These are phyloP conservation scores for Oscheius onirici DNA, from an alignment of 2,888 invertebrate species.

Conservation along the genomic window DNA sequence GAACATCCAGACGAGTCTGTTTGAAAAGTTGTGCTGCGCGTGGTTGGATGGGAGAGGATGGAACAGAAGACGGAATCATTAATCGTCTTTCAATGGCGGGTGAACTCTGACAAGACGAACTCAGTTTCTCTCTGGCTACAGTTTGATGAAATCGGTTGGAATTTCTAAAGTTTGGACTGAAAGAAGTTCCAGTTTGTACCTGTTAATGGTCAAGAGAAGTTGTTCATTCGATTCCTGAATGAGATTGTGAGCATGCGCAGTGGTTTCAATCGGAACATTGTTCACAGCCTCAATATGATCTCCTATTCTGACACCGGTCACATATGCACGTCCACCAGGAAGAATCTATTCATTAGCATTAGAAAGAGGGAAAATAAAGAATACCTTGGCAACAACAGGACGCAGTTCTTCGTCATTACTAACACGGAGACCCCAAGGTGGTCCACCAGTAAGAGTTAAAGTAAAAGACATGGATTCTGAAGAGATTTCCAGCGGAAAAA, in stretches of 20 bases:
- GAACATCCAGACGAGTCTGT: slow-evolving; percentile 30
- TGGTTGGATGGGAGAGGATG: slow-evolving; percentile 25
- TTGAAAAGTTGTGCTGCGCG: slow-evolving; percentile 23
- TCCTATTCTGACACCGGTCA: slow-evolving; percentile 23
- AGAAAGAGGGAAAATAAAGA: neutral
- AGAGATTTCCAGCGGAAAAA: neutral
- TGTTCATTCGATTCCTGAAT: slow-evolving; percentile 22
- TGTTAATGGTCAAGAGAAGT: neutral
- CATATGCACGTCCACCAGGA: slow-evolving; percentile 26
- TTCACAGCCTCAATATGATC: slow-evolving; percentile 19
- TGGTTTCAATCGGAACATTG: neutral
- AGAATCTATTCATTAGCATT: too few relatives aligned
- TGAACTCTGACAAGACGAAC: slow-evolving; percentile 20
- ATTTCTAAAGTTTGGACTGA: neutral
- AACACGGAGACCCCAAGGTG: slow-evolving; percentile 33
- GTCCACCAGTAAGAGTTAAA: slow-evolving; percentile 24
- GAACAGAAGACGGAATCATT: slow-evolving; percentile 9
- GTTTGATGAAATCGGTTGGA: slow-evolving; percentile 16
- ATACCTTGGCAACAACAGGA: slow-evolving; percentile 28
- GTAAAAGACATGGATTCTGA: slow-evolving; percentile 21
- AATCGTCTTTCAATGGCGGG: slow-evolving; percentile 4
- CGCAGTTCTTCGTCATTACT: slow-evolving; percentile 15
- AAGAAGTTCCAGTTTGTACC: neutral
- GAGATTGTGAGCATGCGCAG: slow-evolving; percentile 5
- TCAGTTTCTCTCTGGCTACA: slow-evolving; percentile 18